Evolutionary conservation across 2,113 vertebrate genomes (phyloP).

Genomic region (Cinclus mexicanus): DNA sequence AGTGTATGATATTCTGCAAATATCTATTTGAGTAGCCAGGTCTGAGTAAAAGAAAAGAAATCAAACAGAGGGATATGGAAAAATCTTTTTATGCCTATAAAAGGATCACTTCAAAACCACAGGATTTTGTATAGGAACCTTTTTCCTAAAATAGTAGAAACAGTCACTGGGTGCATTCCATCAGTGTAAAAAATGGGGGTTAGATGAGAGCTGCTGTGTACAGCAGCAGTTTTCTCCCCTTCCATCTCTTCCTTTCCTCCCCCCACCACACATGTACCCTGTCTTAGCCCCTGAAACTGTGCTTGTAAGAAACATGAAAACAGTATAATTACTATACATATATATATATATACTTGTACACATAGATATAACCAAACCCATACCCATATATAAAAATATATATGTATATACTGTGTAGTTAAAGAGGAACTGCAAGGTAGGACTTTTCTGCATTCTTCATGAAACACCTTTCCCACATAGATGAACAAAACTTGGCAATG

Average conservation of each 20-base stretch:
- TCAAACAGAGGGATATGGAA: constrained; percentile 47
- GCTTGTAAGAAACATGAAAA: background rate
- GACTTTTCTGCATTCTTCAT: background rate
- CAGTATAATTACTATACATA: background rate
- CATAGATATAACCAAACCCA: background rate
- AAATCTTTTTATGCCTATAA: constrained; percentile 67
- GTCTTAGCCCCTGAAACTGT: background rate
- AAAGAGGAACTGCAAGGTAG: background rate
- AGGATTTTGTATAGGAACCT: constrained; percentile 63
- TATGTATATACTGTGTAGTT: background rate
- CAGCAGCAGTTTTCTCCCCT: background rate
- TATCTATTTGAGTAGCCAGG: background rate
- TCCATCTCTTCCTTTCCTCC: background rate
- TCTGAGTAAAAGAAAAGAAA: constrained; percentile 37
- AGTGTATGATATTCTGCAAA: background rate
- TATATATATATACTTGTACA: background rate
- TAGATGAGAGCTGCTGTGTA: background rate
- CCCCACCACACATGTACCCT: rapidly evolving
- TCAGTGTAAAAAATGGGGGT: constrained; percentile 15
- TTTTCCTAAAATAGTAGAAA: constrained; percentile 67
- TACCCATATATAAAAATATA: too few relatives aligned
- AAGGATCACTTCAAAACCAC: constrained; percentile 62
- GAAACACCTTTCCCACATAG: background rate
- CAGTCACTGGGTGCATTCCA: constrained; percentile 26
- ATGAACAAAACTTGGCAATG: background rate